These are phyloP conservation scores for Acronicta psi DNA, from an alignment of 2,888 invertebrate genomes.

Conservation along the genomic window DNA sequence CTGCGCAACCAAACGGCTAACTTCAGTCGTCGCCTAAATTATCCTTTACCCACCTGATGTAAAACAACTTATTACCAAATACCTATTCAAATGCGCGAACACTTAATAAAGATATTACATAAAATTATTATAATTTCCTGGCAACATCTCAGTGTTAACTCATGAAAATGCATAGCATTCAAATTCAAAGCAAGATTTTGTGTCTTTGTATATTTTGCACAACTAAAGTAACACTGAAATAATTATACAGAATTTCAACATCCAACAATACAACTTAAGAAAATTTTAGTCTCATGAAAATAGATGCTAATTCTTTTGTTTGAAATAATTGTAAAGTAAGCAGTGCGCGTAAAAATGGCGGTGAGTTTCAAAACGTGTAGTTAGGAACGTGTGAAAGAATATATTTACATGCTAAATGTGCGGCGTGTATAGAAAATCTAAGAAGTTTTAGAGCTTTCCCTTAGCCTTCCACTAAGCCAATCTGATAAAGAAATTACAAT, in stretches of 20 bases:
- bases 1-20: no score
- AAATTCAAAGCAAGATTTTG: conserved; percentile 16
- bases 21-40: no score
- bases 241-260: conserved; percentile 24
- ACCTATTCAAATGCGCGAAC: no score
- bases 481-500: no score
- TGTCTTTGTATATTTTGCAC: conserved; percentile 28
- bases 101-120: no score
- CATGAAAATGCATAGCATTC: conserved; percentile 26
- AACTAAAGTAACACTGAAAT: conserved; percentile 18
- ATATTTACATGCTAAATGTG: conserved; percentile 33
- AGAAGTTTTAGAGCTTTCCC: no score
- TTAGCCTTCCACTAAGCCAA: no score
- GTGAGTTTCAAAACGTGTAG: conserved; percentile 29
- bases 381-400: conserved; percentile 47
- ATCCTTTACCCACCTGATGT: no score
- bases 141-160: background rate
- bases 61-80: no score
- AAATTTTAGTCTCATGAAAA: conserved; percentile 25
- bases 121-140: background rate
- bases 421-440: conserved; percentile 29
- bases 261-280: conserved; percentile 18
- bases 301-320: conserved; percentile 45
- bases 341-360: conserved; percentile 37
- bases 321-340: conserved; percentile 46